A percentile compares a stretch with the other conserved stretches of the same genome.
Conservation (phyloP, 2,797 vertebrate species). For the Phalloptychus januarius region DNA sequence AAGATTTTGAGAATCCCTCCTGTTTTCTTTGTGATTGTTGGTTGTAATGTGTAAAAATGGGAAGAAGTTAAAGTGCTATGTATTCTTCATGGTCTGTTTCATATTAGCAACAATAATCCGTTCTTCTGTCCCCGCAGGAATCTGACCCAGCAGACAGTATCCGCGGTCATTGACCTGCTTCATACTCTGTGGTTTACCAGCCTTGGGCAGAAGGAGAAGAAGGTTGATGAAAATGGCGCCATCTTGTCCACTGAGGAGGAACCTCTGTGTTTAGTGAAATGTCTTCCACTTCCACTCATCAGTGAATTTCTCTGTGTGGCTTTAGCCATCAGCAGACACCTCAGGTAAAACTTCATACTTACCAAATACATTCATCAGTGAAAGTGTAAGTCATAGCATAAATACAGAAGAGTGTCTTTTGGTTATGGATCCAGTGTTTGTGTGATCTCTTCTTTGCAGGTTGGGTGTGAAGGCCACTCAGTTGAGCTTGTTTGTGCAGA, state of each 20-base stretch:
- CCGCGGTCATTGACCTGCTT: constrained; percentile 83
- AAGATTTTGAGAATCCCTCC: background rate
- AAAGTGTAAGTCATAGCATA: background rate
- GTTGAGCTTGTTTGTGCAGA: constrained; percentile 80
- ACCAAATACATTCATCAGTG: background rate
- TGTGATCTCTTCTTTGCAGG: constrained; percentile 67
- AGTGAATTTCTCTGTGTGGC: constrained; percentile 87
- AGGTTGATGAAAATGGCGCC: background rate
- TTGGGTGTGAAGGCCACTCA: constrained; percentile 72
- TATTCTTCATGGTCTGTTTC: background rate
- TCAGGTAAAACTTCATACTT: constrained; percentile 79
- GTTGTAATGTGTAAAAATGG: background rate
- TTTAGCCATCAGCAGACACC: constrained; percentile 73
- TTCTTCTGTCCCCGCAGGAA: constrained; percentile 68
- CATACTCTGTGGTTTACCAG: constrained; percentile 88
- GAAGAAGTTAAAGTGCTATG: background rate
- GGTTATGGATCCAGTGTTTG: constrained; percentile 39
- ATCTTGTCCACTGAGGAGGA: constrained; percentile 29
- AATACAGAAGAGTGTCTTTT: background rate
- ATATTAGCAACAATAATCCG: background rate
- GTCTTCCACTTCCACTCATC: constrained; percentile 87
- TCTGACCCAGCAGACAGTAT: constrained; percentile 82
- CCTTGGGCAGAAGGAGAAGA: constrained; percentile 79
- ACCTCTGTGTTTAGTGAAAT: constrained; percentile 71
- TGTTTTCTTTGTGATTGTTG: background rate